Evolutionary conservation across 2,797 vertebrate species (phyloP).

Genomic region (Phoxinus dragarum): DNA sequence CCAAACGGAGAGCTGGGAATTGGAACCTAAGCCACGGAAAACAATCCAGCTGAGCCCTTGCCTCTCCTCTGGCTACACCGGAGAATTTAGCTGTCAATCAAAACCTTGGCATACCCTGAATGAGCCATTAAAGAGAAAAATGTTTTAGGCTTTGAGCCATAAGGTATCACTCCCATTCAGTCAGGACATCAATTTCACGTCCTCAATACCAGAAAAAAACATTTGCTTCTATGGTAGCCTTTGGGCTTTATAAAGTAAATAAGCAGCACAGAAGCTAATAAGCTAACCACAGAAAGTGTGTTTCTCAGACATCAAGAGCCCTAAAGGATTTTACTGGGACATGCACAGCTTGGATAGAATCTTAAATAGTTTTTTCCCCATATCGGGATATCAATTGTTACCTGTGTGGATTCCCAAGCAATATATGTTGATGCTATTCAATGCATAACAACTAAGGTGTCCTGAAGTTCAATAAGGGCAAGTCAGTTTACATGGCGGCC

Average conservation of each 20-base stretch:
- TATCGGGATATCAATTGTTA: neutral
- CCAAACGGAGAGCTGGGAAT: slow-evolving; percentile 43
- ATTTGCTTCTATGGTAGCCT: neutral
- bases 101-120: slow-evolving; percentile 21
- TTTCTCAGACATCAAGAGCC: neutral
- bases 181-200: slow-evolving; percentile 1
- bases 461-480: slow-evolving; percentile 1
- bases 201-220: slow-evolving; percentile 15
- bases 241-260: slow-evolving; percentile 1
- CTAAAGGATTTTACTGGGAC: neutral
- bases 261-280: neutral
- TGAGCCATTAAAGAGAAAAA: slow-evolving; percentile 33
- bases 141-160: slow-evolving; percentile 17
- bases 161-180: slow-evolving; percentile 21
- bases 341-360: neutral
- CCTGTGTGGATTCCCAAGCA: neutral
- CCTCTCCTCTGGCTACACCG: slow-evolving; percentile 29
- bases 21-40: slow-evolving; percentile 40
- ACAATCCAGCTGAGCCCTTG: slow-evolving; percentile 52
- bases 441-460: neutral
- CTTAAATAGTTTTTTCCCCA: neutral
- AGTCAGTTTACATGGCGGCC: neutral
- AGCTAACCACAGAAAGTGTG: neutral
- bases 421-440: neutral
- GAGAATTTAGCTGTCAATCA: slow-evolving; percentile 49